Base-by-base conservation (phyloP, 2,888 invertebrate species). In the Idaea biselata region DNA sequence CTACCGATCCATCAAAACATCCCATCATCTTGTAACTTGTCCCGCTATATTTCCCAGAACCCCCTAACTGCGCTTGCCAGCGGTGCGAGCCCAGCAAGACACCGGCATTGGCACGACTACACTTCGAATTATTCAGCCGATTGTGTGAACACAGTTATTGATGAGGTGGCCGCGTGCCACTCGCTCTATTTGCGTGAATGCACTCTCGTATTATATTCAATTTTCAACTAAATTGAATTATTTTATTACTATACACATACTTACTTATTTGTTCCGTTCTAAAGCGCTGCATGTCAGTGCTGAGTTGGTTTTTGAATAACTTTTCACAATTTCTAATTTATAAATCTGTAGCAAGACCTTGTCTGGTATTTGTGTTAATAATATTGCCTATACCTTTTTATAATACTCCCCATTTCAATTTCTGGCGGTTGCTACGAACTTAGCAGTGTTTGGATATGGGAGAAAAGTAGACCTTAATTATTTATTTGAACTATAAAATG, bases 21-120 rank as follows among this genome's bases (percentile, higher is more conserved):
- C 32, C 57, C 60, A 18, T 60, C 58, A 62, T 60, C 59, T 18
- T 61, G 32, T 63, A 60, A 18, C 31, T 33, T 62, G 55, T 14
- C 11, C 55, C 18, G 1, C 53, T 17, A 60, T 61, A 68, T 60
- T 80, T 79, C 79, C 61, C 18, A 64, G 76, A 78, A 80, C 69
- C 66, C n/a, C 58, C 63, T 44, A 64, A 60, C 64, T 69, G 59
- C 64, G 55, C 61, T 68, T 79, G 76, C 76, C 79, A 79, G 73
- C 68, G 64, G 61, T 78, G 73, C 68, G 64, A 61, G 63, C 60
- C 56, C 65, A 56, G 58, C 69, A 67, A 73, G 79, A 81, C 74
- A 73, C 80, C 80, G 75, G 68, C 76, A 78, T 82, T 84, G 84
- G 83, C 83, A 82, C 64, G 61, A 18, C 31, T 56, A 59, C 57